Evolutionary conservation across 2,113 vertebrate genomes (phyloP), one percentile per base, ranked within the genome.

Genomic region (Catharus minimus): DNA sequence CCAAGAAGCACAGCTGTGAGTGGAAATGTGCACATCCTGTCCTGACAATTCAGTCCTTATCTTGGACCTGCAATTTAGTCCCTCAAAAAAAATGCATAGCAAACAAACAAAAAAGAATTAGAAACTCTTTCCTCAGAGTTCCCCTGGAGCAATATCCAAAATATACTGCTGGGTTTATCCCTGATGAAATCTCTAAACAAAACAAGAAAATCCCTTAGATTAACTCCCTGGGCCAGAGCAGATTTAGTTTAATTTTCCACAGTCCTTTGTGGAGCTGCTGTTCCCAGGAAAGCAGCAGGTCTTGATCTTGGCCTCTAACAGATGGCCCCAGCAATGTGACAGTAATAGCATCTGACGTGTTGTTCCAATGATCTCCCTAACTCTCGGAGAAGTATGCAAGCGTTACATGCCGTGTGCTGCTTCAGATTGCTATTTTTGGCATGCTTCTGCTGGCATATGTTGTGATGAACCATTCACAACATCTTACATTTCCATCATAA

Each of bases 331-430:
- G 93, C 95, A 92, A 91, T 77, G 78, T 98, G 97, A 98, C 92
- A 90, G 82, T 97, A 98, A 98, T 96, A 96, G 93, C 92, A 97
- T 97, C 95, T 98, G 98, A 98, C 98, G 97, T 97, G 97, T 96
- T 98, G 93, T 97, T 97, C 92, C 97, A 95, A 94, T 95, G 96
- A 97, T 97, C 93, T 95, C 94, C 95, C 94, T 97, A 92, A 95
- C 97, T 97, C 96, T 96, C n/a, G 23, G 89, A 97, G 94, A 97
- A 98, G 97, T 96, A 95, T 95, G 97, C 95, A 96, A 97, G 97
- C 95, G 1, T 97, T 97, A 94, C 93, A 93, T 95, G 69, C 97
- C 68, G 22, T 94, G 97, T 98, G 97, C 95, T 97, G 96, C 92
- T 96, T 97, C 96, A 89, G 94, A 96, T 69, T 97, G 97, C 97